phyloP scores from a whole-genome alignment of 2,113 vertebrate genomes.

The Sylvilagus bachmani region DNA sequence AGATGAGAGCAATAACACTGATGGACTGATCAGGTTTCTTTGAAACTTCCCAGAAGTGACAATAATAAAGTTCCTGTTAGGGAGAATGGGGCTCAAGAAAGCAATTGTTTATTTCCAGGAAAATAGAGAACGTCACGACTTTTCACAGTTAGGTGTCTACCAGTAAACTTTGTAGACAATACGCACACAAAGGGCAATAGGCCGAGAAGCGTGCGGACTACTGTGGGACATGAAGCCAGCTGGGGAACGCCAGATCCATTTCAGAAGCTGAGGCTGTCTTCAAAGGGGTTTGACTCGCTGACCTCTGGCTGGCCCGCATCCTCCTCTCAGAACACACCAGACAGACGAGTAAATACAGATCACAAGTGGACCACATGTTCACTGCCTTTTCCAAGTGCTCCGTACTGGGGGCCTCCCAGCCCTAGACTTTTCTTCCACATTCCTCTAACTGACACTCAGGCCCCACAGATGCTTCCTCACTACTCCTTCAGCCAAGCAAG shows the following conservation, averaged over 20 bases:
- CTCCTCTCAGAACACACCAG: conserved; percentile 72
- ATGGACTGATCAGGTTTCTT: background rate
- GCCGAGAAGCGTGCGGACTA: conserved; percentile 21
- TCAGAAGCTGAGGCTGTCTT: conserved; percentile 81
- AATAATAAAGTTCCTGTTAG: background rate
- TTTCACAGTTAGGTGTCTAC: conserved; percentile 27
- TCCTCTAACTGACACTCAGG: background rate
- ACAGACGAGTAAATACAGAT: conserved; percentile 80
- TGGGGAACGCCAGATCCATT: conserved; percentile 34
- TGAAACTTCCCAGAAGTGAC: background rate
- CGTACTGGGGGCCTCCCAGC: conserved; percentile 36
- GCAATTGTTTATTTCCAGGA: background rate
- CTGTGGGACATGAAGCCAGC: conserved; percentile 43
- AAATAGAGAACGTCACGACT: background rate
- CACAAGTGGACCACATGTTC: conserved; percentile 72
- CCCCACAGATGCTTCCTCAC: background rate
- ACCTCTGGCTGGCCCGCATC: conserved; percentile 75
- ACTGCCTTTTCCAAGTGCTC: conserved; percentile 74
- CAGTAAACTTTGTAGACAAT: background rate
- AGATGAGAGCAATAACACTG: background rate
- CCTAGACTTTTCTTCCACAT: conserved; percentile 24
- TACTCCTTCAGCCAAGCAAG: background rate
- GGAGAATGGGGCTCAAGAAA: background rate
- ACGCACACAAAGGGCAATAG: background rate
- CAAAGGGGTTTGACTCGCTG: conserved; percentile 75